Percentiles rank a stretch among this genome's conserved stretches.
phyloP scores from a whole-genome alignment of 1,140 invertebrate genomes.

The Drosophila arizonae region DNA sequence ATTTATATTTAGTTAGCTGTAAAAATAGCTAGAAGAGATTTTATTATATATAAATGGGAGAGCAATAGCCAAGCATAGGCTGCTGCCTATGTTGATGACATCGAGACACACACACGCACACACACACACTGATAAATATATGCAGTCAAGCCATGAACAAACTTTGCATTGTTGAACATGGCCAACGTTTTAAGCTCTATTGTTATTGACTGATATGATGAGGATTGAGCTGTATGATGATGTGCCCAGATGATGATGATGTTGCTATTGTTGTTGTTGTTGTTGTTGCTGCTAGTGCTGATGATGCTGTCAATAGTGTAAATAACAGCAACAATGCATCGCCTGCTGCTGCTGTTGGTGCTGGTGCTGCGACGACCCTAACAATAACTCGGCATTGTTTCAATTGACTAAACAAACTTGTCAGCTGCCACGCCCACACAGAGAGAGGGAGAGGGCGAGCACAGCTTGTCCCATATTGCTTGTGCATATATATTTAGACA shows the following conservation, averaged over 20 bases:
- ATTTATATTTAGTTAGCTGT: too few relatives aligned
- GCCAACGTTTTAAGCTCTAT: slow-evolving; percentile 20
- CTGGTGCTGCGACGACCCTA: slow-evolving; percentile 9
- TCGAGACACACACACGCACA: not conserved
- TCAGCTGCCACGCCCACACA: slow-evolving; percentile 35
- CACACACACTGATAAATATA: not conserved
- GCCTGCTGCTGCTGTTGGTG: slow-evolving; percentile 12
- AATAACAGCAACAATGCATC: slow-evolving; percentile 60
- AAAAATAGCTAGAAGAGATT: too few relatives aligned
- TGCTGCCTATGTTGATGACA: not conserved
- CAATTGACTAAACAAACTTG: slow-evolving; percentile 63
- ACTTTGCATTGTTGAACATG: slow-evolving; percentile 58
- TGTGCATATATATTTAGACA: not conserved
- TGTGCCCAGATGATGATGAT: slow-evolving; percentile 18
- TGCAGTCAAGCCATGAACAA: slow-evolving; percentile 4
- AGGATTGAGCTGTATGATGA: slow-evolving; percentile 16
- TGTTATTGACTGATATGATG: slow-evolving; percentile 38
- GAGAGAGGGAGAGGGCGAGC: too few relatives aligned
- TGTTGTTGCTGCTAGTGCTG: slow-evolving; percentile 5
- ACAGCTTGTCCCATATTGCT: not conserved
- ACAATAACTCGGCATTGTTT: slow-evolving; percentile 73
- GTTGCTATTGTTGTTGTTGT: not conserved
- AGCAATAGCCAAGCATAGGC: not conserved
- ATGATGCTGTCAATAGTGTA: slow-evolving; percentile 69
- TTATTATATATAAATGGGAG: too few relatives aligned